phyloP scores from a whole-genome alignment of 1,140 invertebrate species.

The Cotesia typhae region DNA sequence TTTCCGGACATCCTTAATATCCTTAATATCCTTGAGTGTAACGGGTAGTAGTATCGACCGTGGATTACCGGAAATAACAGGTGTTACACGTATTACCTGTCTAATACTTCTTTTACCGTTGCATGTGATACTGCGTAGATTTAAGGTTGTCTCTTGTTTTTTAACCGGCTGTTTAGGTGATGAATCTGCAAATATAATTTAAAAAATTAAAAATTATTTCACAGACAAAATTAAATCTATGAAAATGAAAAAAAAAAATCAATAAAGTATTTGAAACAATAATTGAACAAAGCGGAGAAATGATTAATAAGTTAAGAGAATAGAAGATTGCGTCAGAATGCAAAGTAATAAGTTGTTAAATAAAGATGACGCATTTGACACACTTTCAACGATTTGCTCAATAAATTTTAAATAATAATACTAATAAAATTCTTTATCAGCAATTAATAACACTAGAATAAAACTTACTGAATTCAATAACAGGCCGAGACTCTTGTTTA shows the following conservation, averaged over 20 bases:
- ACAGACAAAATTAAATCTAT: not conserved
- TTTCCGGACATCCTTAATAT: slow-evolving; percentile 73
- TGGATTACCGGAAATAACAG: slow-evolving; percentile 65
- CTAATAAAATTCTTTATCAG: too few relatives aligned
- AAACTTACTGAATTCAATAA: slow-evolving; percentile 41
- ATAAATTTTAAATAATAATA: not conserved
- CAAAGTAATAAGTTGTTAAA: slow-evolving; percentile 9
- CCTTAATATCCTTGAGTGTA: slow-evolving; percentile 74
- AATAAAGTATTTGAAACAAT: not conserved
- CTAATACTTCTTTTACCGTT: slow-evolving; percentile 54
- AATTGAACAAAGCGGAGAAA: not conserved
- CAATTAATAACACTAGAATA: too few relatives aligned
- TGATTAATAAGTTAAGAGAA: not conserved
- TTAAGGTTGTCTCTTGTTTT: slow-evolving; percentile 47
- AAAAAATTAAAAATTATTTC: not conserved
- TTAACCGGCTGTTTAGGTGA: slow-evolving; percentile 36
- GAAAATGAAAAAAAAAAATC: too few relatives aligned
- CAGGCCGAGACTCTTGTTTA: slow-evolving; percentile 32
- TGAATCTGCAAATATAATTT: slow-evolving; percentile 36
- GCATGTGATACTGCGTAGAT: slow-evolving; percentile 48
- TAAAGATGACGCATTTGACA: slow-evolving; percentile 33
- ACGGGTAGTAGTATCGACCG: slow-evolving; percentile 75
- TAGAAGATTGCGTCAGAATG: slow-evolving; percentile 29
- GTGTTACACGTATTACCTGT: slow-evolving; percentile 59
- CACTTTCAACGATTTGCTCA: slow-evolving; percentile 21